Percentiles rank a stretch among this genome's conserved stretches.
Evolutionary conservation across 2,888 invertebrate genomes (phyloP).

Genomic region (Priocnemis perturbator): DNA sequence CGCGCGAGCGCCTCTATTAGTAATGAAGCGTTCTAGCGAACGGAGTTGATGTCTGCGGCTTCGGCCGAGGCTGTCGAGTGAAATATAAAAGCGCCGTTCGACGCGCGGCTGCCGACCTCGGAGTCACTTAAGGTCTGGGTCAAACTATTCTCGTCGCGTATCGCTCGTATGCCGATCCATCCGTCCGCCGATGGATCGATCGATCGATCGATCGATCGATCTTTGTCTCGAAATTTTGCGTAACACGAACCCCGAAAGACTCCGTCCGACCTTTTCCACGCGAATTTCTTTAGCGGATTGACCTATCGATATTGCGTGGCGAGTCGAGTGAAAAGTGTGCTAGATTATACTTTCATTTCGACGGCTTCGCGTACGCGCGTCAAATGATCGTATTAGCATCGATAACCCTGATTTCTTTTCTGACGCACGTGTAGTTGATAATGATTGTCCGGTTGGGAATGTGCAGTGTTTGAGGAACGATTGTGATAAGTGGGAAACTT

Average conservation of each 20-base stretch:
- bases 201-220: conserved; percentile 4
- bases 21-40: conserved; percentile 35
- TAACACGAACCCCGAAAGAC: neutral
- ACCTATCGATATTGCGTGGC: neutral
- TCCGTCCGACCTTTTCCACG: neutral
- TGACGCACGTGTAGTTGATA: too few species aligned
- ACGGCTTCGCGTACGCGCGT: too few species aligned
- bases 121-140: conserved; percentile 63
- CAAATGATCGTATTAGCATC: too few species aligned
- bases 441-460: too few species aligned
- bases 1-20: conserved; percentile 3
- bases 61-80: conserved; percentile 43
- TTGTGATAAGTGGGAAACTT: too few species aligned
- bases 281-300: neutral
- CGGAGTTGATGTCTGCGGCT: conserved; percentile 30
- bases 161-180: conserved; percentile 39
- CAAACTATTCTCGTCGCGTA: conserved; percentile 62
- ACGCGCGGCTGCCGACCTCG: conserved; percentile 58
- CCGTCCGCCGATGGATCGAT: conserved; percentile 38
- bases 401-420: too few species aligned
- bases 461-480: too few species aligned
- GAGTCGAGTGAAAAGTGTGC: neutral
- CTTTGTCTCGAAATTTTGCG: neutral
- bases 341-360: too few species aligned
- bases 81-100: conserved; percentile 54